phyloP scores from a whole-genome alignment of 2,888 invertebrate genomes.

The Leucophenga montana region DNA sequence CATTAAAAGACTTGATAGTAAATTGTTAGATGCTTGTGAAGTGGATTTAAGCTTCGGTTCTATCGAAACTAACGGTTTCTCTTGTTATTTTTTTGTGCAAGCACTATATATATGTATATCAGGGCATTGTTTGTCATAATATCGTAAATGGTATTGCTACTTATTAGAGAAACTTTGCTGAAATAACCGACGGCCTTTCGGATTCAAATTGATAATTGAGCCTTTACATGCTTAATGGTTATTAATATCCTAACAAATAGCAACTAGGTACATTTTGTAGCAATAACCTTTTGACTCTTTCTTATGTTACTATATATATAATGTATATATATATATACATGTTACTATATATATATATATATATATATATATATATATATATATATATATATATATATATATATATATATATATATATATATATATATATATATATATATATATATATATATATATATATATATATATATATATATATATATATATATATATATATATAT shows the following conservation, averaged over 20 bases:
- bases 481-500: background rate
- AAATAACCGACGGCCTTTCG: slow-evolving; percentile 44
- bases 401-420: background rate
- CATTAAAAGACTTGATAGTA: too few species aligned
- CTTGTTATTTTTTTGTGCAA: too few species aligned
- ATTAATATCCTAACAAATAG: slow-evolving; percentile 46
- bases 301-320: background rate
- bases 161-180: background rate
- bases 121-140: background rate
- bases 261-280: slow-evolving; percentile 13
- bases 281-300: background rate
- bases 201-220: slow-evolving; percentile 51
- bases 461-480: background rate
- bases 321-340: background rate
- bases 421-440: background rate
- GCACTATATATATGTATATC: too few species aligned
- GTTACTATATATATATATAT: background rate
- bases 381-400: background rate
- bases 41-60: too few species aligned
- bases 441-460: background rate
- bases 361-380: background rate
- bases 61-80: too few species aligned
- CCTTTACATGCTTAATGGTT: slow-evolving; percentile 56
- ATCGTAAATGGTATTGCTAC: background rate
- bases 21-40: too few species aligned